Evolutionary conservation across 2,113 vertebrate species (phyloP).

Genomic region (Pagrus major): DNA sequence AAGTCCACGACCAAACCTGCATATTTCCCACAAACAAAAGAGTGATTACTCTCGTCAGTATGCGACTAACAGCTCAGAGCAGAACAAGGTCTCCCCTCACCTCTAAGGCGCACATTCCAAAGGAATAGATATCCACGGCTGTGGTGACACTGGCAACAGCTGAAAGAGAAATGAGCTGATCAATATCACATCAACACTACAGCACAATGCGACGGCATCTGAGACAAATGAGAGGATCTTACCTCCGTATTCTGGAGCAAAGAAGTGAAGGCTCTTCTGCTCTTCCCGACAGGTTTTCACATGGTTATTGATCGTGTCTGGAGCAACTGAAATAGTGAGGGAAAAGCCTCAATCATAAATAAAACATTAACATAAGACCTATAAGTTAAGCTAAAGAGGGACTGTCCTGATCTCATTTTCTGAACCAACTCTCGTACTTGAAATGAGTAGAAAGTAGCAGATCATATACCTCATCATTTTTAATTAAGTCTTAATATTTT

Average conservation of each 20-base stretch:
- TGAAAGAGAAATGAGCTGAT: constrained; percentile 60
- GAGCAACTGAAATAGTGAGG: constrained; percentile 87
- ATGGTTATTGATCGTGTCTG: constrained; percentile 98
- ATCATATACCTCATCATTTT: too few relatives aligned
- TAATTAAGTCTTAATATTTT: too few relatives aligned
- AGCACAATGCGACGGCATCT: neutral
- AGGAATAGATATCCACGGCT: constrained; percentile 98
- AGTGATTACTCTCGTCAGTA: neutral
- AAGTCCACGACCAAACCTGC: neutral
- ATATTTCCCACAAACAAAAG: neutral
- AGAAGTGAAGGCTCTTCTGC: constrained; percentile 99
- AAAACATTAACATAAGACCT: neutral
- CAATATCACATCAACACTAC: constrained; percentile 29
- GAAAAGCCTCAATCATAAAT: neutral
- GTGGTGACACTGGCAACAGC: constrained; percentile 95
- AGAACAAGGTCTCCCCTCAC: constrained; percentile 80
- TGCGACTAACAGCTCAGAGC: neutral
- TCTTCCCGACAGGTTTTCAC: constrained; percentile 99
- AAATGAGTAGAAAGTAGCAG: too few relatives aligned
- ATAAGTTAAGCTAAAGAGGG: neutral
- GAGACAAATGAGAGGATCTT: neutral
- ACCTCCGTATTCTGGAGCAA: constrained; percentile 99
- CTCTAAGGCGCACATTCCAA: constrained; percentile 99
- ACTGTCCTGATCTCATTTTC: neutral
- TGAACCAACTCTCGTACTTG: neutral